These are phyloP conservation scores for Thysanoteuthis rhombus DNA, from an alignment of 2,888 invertebrate genomes.

Conservation along the genomic window DNA sequence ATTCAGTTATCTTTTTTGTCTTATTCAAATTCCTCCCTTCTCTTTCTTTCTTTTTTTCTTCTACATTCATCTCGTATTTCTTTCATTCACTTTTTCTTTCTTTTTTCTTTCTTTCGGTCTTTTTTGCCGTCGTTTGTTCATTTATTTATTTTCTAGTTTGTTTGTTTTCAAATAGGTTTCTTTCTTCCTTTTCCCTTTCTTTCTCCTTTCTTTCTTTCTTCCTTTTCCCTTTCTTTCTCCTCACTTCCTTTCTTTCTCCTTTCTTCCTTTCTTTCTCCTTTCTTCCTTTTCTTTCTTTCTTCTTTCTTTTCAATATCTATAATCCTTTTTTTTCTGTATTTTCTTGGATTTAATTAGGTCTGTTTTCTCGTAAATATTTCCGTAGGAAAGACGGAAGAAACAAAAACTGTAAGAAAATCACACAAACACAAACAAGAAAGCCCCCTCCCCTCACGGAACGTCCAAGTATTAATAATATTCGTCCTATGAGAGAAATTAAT, in stretches of 20 bases:
- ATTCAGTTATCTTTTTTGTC: not conserved
- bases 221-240: not conserved
- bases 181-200: not conserved
- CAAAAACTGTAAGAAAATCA: not conserved
- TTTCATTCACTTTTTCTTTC: not conserved
- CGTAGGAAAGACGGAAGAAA: not conserved
- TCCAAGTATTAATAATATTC: not conserved
- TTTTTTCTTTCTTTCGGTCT: not conserved
- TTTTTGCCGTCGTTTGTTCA: not conserved
- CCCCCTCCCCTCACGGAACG: not conserved
- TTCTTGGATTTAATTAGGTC: not conserved
- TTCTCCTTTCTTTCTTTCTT: not conserved
- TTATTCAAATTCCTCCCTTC: not conserved
- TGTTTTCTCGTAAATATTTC: not conserved
- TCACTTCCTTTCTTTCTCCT: not conserved
- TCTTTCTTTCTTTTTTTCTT: not conserved
- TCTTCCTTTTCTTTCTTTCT: not conserved
- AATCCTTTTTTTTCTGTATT: not conserved
- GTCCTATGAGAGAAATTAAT: not conserved
- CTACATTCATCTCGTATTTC: rapidly evolving
- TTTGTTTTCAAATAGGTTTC: no score
- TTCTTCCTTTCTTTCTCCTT: no score
- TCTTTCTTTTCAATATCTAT: not conserved
- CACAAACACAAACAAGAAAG: not conserved
- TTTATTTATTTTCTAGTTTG: not conserved